Evolutionary conservation across 2,113 vertebrate genomes (phyloP).

Genomic region (Myxocyprinus asiaticus): DNA sequence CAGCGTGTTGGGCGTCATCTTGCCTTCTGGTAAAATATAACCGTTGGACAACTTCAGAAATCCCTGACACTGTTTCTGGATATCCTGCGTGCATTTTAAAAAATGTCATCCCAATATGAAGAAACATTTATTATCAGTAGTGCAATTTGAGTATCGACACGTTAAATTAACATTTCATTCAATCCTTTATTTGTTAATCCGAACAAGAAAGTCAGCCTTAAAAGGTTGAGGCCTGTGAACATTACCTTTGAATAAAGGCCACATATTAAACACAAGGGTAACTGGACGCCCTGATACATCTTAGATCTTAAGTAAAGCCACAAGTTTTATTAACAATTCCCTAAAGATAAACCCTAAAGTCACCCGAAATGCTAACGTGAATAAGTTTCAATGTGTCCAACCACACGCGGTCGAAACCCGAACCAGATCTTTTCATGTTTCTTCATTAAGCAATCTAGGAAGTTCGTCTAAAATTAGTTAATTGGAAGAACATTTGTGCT

Average conservation of each 20-base stretch:
- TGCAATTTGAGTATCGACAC: neutral
- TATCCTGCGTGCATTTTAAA: slow-evolving; percentile 46
- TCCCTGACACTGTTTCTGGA: slow-evolving; percentile 63
- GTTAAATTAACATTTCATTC: no score
- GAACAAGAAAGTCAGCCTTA: no score
- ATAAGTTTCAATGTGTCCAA: slow-evolving; percentile 6
- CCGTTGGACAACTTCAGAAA: slow-evolving; percentile 79
- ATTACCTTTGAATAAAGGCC: slow-evolving; percentile 35
- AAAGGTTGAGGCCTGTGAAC: no score
- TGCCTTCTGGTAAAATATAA: slow-evolving; percentile 92
- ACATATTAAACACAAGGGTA: slow-evolving; percentile 29
- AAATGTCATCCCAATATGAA: neutral
- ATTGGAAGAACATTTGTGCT: slow-evolving; percentile 6
- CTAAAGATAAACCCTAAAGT: neutral
- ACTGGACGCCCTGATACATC: slow-evolving; percentile 15
- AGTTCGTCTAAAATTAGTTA: neutral
- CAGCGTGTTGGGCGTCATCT: slow-evolving; percentile 90
- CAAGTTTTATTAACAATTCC: neutral
- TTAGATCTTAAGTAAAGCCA: neutral
- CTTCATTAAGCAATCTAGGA: slow-evolving; percentile 11
- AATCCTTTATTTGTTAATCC: no score
- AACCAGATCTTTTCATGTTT: neutral
- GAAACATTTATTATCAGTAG: no score
- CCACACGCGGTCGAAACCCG: neutral
- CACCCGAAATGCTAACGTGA: neutral